Evolutionary conservation across 2,888 invertebrate species (phyloP), one percentile per base, ranked within the genome.

Genomic region (Melipona beecheii): DNA sequence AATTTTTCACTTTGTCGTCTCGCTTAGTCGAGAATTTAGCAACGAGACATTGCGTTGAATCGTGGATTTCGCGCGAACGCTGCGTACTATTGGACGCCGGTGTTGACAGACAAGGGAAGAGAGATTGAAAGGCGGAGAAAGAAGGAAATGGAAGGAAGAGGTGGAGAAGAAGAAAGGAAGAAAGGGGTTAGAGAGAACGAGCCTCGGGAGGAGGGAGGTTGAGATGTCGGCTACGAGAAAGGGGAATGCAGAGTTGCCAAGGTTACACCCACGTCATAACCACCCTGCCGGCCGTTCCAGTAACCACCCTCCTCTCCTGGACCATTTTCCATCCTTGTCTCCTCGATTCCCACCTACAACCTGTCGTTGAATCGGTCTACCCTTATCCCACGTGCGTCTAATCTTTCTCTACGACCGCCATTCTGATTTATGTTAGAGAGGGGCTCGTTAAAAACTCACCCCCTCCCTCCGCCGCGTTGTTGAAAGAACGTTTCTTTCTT

Each of bases 201-300:
- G 75, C 64, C 79, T 27, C 70, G 27, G 6, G 0, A 9, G 72
- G 68, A 70, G 36, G 0, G 9, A 11, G 72, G 68, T 68, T 75
- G 81, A 31, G 31, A 75, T 83, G 83, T 58, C 72, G 75, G 72
- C 62, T 58, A 72, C 83, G 83, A 80, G 81, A 81, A 75, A 84
- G 84, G 84, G 77, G 86, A 83, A 84, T 84, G 84, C 86, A 86
- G 88, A 91, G 93, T 93, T 93, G 89, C 93, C 92, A 93, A 92
- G 93, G 93, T 93, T 93, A 93, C 93, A 92, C 87, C 90, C 90
- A 90, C 92, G 92, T 92, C 91, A 92, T 90, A 89, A 89, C 91
- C 91, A 90, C 90, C 91, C 91, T 85, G 83, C 43, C 84, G 86
- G 84, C 84, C 88, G 88, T 86, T 87, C 87, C 86, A 79, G 86